These are phyloP conservation scores for Hyposoter didymator DNA, from an alignment of 2,888 invertebrate species.

Conservation along the genomic window DNA sequence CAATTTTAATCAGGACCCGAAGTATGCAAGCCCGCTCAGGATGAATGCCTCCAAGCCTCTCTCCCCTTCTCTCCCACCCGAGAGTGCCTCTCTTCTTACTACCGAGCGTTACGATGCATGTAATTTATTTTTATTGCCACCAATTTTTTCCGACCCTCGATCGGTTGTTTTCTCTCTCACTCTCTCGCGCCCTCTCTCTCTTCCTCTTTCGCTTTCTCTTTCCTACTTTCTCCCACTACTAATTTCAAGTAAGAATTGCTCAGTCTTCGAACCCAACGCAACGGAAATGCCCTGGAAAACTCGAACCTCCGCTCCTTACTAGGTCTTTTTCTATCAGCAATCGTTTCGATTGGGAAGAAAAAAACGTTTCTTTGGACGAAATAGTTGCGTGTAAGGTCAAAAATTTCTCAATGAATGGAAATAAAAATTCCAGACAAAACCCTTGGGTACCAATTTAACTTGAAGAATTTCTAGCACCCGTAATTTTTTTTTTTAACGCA, in stretches of 20 bases:
- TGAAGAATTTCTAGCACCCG: neutral
- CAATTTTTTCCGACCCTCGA: conserved; percentile 84
- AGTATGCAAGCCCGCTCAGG: conserved; percentile 81
- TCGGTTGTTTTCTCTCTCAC: conserved; percentile 69
- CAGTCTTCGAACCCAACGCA: conserved; percentile 45
- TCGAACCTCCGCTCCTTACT: conserved; percentile 49
- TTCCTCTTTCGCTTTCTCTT: conserved; percentile 45
- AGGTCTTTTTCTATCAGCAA: conserved; percentile 24
- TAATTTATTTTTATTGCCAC: conserved; percentile 84
- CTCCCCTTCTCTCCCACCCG: conserved; percentile 65
- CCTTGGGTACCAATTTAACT: no score
- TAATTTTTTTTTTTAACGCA: neutral
- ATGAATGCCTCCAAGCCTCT: conserved; percentile 81
- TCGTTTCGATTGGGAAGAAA: conserved; percentile 28
- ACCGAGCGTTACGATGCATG: conserved; percentile 84
- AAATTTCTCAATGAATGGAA: neutral
- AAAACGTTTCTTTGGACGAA: neutral
- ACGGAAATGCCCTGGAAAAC: conserved; percentile 46
- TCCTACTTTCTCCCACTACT: conserved; percentile 76
- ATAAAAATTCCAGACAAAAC: neutral
- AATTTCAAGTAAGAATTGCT: conserved; percentile 76
- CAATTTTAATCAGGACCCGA: conserved; percentile 84
- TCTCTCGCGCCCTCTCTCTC: conserved; percentile 47
- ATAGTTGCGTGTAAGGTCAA: neutral
- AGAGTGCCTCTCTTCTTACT: conserved; percentile 71